These are phyloP conservation scores for Fulica atra DNA, from an alignment of 2,113 vertebrate genomes.

Conservation along the genomic window DNA sequence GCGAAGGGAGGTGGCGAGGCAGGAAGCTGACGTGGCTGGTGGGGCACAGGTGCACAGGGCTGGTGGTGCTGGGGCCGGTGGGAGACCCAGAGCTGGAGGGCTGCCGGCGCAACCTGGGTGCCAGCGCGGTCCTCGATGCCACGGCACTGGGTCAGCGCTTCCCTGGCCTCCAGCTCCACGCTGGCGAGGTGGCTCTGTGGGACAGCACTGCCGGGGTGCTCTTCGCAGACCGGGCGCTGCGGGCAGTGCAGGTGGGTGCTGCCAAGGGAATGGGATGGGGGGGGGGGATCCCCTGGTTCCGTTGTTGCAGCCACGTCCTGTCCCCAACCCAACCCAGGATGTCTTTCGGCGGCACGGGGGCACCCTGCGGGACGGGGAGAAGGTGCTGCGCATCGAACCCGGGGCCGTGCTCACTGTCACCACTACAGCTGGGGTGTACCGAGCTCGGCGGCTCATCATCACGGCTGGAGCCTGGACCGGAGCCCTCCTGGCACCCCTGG, in stretches of 20 bases:
- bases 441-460: slow-evolving; percentile 81
- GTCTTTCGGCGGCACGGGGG: slow-evolving; percentile 78
- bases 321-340: slow-evolving; percentile 56
- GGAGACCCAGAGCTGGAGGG: slow-evolving; percentile 66
- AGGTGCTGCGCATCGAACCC: slow-evolving; percentile 81
- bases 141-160: slow-evolving; percentile 74
- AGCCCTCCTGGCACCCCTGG: slow-evolving; percentile 76
- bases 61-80: slow-evolving; percentile 81
- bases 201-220: slow-evolving; percentile 85
- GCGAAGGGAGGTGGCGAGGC: accelerated
- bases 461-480: slow-evolving; percentile 87
- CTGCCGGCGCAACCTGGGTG: slow-evolving; percentile 60
- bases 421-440: slow-evolving; percentile 77
- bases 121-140: neutral
- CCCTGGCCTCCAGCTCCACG: slow-evolving; percentile 73
- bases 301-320: accelerated
- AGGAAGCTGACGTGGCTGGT: neutral
- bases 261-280: neutral
- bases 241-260: slow-evolving; percentile 81
- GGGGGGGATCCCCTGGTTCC: neutral
- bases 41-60: slow-evolving; percentile 74
- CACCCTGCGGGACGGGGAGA: slow-evolving; percentile 81
- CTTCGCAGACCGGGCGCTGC: slow-evolving; percentile 85
- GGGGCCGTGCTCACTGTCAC: slow-evolving; percentile 78
- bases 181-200: slow-evolving; percentile 77